Evolutionary conservation across 2,888 invertebrate genomes (phyloP).

Genomic region (Ischnura elegans): DNA sequence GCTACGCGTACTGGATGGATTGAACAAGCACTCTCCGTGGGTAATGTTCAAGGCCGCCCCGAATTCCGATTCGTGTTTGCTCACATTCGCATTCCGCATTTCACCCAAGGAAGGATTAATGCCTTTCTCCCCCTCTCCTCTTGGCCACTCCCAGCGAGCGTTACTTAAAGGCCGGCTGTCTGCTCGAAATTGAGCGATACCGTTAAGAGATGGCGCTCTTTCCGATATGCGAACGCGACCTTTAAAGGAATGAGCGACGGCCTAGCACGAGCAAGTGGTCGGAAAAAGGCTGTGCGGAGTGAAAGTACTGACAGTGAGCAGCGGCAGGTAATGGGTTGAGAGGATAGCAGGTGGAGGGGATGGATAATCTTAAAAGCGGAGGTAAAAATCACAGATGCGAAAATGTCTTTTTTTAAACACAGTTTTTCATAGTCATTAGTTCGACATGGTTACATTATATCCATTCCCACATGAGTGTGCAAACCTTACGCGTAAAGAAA

Average conservation of each 20-base stretch:
- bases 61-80: slow-evolving; percentile 17
- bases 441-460: too few relatives aligned
- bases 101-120: slow-evolving; percentile 19
- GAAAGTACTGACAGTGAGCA: slow-evolving; percentile 24
- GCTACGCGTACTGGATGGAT: not conserved
- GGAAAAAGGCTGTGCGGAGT: not conserved
- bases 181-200: slow-evolving; percentile 51
- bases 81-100: slow-evolving; percentile 13
- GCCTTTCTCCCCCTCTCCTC: not conserved
- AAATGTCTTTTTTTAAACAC: too few relatives aligned
- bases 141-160: not conserved
- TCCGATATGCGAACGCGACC: slow-evolving; percentile 60
- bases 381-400: not conserved
- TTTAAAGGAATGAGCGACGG: slow-evolving; percentile 61
- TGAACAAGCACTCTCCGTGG: not conserved
- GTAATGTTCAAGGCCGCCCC: slow-evolving; percentile 26
- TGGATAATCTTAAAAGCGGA: not conserved
- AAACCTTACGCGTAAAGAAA: too few relatives aligned
- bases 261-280: slow-evolving; percentile 49
- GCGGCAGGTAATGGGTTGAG: not conserved
- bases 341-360: not conserved
- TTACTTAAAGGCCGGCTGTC: slow-evolving; percentile 49
- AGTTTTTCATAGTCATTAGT: too few relatives aligned
- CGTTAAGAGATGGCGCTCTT: slow-evolving; percentile 43
- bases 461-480: too few relatives aligned